A percentile compares a stretch with the other conserved stretches of the same genome.
These are phyloP conservation scores for Nothura maculosa DNA, from an alignment of 2,797 vertebrate genomes.

Conservation along the genomic window DNA sequence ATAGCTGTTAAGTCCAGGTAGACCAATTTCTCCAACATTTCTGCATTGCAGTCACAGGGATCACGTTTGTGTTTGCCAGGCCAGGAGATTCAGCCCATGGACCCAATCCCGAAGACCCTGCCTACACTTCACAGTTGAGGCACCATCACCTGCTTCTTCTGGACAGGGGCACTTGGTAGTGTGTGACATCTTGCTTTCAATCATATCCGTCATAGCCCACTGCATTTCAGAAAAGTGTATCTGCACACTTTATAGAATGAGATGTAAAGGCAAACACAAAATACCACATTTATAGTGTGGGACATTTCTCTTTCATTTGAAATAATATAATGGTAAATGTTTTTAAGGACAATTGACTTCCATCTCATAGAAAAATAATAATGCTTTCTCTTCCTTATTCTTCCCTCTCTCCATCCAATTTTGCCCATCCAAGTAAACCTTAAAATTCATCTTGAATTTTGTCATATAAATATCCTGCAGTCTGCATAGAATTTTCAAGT, in stretches of 20 bases:
- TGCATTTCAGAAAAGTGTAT: background rate
- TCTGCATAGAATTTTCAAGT: background rate
- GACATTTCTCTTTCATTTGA: background rate
- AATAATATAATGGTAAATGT: background rate
- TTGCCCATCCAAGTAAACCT: background rate
- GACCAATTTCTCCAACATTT: background rate
- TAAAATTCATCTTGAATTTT: background rate
- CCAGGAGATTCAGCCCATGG: background rate
- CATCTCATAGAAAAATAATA: background rate
- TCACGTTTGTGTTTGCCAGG: fast-evolving
- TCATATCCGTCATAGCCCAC: background rate
- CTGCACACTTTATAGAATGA: background rate
- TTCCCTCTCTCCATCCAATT: fast-evolving
- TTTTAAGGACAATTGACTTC: background rate
- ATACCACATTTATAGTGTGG: background rate
- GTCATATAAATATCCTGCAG: conserved; percentile 5
- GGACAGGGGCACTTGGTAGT: background rate
- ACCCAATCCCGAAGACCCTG: background rate
- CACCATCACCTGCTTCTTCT: background rate
- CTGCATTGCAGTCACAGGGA: background rate
- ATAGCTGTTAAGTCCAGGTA: background rate
- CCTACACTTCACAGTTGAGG: background rate
- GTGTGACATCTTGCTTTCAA: too few species aligned
- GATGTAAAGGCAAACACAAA: background rate
- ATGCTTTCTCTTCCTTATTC: background rate